phyloP scores from a whole-genome alignment of 2,113 vertebrate species.

The Uria lomvia region DNA sequence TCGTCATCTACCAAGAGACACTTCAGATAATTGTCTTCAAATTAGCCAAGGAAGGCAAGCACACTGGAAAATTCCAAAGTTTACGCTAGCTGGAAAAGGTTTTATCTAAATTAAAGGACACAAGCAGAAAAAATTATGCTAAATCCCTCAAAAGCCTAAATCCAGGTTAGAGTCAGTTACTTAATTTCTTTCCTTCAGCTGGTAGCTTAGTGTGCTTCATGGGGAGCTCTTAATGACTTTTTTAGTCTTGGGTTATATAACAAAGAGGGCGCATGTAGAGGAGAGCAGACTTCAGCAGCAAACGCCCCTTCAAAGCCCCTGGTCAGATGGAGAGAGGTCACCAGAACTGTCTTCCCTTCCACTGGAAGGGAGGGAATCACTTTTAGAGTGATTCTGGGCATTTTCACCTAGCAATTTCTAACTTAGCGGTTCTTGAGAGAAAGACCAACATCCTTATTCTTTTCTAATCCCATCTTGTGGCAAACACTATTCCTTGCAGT shows the following conservation, averaged over 20 bases:
- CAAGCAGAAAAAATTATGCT: not conserved
- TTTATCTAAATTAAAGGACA: not conserved
- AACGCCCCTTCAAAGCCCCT: not conserved
- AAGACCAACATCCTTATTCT: not conserved
- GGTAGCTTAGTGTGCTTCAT: not conserved
- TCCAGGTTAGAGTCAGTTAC: not conserved
- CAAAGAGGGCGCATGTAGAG: not conserved
- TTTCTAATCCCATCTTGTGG: not conserved
- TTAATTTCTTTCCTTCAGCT: not conserved
- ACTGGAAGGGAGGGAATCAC: rapidly evolving
- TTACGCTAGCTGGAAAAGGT: not conserved
- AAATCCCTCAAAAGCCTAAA: conserved; percentile 16
- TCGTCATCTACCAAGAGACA: not conserved
- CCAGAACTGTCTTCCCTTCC: not conserved
- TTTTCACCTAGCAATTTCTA: not conserved
- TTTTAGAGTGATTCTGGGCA: not conserved
- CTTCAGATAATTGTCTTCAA: not conserved
- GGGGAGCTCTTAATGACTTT: not conserved
- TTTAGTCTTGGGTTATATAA: not conserved
- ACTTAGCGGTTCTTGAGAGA: rapidly evolving
- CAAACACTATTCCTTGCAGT: not conserved
- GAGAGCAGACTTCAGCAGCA: not conserved
- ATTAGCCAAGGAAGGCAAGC: not conserved
- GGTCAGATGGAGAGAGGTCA: not conserved
- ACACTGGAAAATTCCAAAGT: not conserved